Conservation (phyloP, 1,140 invertebrate genomes). For the Hylaeus volcanicus region DNA sequence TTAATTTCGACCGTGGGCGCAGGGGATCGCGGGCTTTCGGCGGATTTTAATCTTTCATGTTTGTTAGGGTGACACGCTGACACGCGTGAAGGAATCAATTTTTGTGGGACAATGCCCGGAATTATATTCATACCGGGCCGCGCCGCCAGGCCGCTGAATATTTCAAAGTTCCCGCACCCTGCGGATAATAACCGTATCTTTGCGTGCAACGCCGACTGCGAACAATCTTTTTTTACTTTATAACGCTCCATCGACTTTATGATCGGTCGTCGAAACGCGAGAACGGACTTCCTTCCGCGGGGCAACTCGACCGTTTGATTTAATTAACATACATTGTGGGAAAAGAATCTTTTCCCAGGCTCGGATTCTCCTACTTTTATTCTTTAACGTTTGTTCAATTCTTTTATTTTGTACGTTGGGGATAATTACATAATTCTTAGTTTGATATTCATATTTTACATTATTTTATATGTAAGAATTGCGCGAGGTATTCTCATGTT, state of each 20-base stretch:
- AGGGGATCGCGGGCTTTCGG: neutral
- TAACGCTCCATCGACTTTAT: conserved; percentile 24
- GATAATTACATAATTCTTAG: no score
- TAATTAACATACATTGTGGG: no score
- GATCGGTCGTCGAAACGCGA: conserved; percentile 8
- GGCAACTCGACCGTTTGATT: neutral
- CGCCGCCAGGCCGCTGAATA: conserved; percentile 14
- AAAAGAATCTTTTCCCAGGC: no score
- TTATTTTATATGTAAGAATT: no score
- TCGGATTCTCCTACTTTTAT: no score
- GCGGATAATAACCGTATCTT: conserved; percentile 32
- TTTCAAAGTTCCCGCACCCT: conserved; percentile 29
- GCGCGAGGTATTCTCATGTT: no score
- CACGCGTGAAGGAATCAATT: conserved; percentile 36
- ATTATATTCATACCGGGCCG: conserved; percentile 36
- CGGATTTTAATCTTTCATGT: conserved; percentile 37
- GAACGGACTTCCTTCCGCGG: neutral
- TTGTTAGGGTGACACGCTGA: neutral
- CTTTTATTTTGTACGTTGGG: no score
- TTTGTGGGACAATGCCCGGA: conserved; percentile 32
- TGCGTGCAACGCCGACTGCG: conserved; percentile 29
- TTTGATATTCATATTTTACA: no score
- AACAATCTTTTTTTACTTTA: conserved; percentile 38
- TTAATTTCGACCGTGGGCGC: conserved; percentile 31
- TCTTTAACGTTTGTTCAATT: no score